Evolutionary conservation across 1,140 invertebrate genomes (phyloP).

Genomic region (Lasioglossum albipes): DNA sequence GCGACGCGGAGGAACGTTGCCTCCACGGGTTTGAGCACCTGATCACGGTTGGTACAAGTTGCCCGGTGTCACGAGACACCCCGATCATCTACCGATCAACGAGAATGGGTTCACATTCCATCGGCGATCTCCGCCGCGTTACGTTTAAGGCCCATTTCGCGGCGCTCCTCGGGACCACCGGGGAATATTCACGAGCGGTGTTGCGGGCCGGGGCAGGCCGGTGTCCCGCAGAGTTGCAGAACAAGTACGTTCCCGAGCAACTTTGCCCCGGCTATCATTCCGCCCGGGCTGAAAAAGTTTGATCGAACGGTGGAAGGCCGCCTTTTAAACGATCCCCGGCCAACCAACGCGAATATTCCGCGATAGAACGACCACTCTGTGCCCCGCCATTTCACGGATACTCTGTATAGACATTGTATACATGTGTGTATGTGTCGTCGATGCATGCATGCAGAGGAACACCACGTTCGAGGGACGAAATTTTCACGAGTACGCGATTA

Average conservation of each 20-base stretch:
- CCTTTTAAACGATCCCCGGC: too few relatives aligned
- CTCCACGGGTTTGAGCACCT: conserved; percentile 26
- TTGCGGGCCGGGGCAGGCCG: neutral
- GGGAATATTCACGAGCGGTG: conserved; percentile 14
- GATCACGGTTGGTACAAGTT: conserved; percentile 24
- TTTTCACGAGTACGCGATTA: too few relatives aligned
- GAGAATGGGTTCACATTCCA: conserved; percentile 54
- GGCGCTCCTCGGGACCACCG: neutral
- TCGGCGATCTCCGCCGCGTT: conserved; percentile 35
- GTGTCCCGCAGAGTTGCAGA: neutral
- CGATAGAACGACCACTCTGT: too few relatives aligned
- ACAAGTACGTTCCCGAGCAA: neutral
- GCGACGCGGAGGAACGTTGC: conserved; percentile 14
- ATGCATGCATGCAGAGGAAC: too few relatives aligned
- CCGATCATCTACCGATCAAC: conserved; percentile 46
- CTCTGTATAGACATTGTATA: too few relatives aligned
- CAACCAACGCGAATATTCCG: too few relatives aligned
- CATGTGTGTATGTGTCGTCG: too few relatives aligned
- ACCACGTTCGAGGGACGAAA: too few relatives aligned
- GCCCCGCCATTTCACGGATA: too few relatives aligned
- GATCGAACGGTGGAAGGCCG: neutral
- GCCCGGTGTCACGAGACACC: conserved; percentile 42
- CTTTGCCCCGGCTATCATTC: neutral
- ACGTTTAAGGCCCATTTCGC: conserved; percentile 25
- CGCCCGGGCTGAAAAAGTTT: neutral